Percentiles rank a stretch among this genome's conserved stretches.
Evolutionary conservation across 2,113 vertebrate species (phyloP).

Genomic region (Corythaeola cristata): DNA sequence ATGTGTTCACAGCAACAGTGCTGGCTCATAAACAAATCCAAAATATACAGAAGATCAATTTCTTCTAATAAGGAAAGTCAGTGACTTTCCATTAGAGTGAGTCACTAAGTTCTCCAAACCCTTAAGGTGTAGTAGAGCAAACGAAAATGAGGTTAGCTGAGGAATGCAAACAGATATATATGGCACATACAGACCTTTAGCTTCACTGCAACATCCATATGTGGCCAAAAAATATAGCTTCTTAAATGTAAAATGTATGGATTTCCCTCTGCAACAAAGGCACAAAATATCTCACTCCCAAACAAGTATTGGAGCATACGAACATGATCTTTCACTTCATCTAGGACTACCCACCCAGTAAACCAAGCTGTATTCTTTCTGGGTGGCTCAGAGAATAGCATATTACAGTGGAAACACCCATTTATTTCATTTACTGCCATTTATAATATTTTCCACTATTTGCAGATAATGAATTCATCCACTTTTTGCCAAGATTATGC

Average conservation of each 20-base stretch:
- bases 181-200: background rate
- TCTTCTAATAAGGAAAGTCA: background rate
- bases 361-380: conserved; percentile 78
- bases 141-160: conserved; percentile 44
- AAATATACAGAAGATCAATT: conserved; percentile 52
- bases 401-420: conserved; percentile 81
- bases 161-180: conserved; percentile 52
- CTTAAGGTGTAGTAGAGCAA: conserved; percentile 53
- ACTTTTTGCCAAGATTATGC: conserved; percentile 77
- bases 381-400: conserved; percentile 79
- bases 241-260: conserved; percentile 31
- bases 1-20: background rate
- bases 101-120: conserved; percentile 49
- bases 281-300: conserved; percentile 53
- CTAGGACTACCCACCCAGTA: conserved; percentile 69
- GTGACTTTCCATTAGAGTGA: conserved; percentile 21
- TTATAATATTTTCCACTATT: conserved; percentile 85
- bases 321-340: conserved; percentile 70
- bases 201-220: conserved; percentile 30
- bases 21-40: conserved; percentile 44
- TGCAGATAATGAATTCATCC: conserved; percentile 80
- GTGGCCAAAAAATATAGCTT: conserved; percentile 33
- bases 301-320: conserved; percentile 42
- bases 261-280: conserved; percentile 64
- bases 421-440: conserved; percentile 82